phyloP scores from a whole-genome alignment of 2,113 vertebrate species.

The Crotalus viridis region DNA sequence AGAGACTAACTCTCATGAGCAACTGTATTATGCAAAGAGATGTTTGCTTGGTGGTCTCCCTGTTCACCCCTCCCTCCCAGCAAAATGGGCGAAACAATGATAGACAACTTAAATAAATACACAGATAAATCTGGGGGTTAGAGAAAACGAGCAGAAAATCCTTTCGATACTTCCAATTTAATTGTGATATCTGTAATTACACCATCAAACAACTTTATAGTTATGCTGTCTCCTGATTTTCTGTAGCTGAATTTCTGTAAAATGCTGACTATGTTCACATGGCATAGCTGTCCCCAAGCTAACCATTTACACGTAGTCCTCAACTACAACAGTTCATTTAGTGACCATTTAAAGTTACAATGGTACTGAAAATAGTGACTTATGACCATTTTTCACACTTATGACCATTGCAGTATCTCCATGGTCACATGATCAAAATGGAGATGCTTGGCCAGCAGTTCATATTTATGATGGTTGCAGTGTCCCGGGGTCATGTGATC shows the following conservation, averaged over 20 bases:
- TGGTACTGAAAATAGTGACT: too few relatives aligned
- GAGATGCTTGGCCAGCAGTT: too few relatives aligned
- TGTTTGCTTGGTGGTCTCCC: background rate
- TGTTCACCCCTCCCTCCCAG: background rate
- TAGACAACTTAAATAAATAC: background rate
- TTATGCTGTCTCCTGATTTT: background rate
- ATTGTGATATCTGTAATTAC: background rate
- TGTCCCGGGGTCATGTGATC: too few relatives aligned
- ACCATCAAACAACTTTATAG: background rate
- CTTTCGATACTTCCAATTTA: background rate
- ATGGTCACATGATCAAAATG: too few relatives aligned
- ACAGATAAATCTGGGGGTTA: background rate
- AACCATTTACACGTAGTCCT: background rate
- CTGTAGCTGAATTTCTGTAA: background rate
- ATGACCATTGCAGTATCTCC: too few relatives aligned
- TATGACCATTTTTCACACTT: too few relatives aligned
- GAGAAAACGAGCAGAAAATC: background rate
- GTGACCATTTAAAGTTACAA: too few relatives aligned
- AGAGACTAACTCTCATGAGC: background rate
- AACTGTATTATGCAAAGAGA: background rate
- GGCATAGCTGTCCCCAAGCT: background rate
- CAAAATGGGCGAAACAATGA: background rate
- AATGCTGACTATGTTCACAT: background rate
- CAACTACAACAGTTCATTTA: too few relatives aligned
- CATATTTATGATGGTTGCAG: too few relatives aligned